Conservation (phyloP, 2,113 vertebrate species). For the Fregata magnificens region DNA sequence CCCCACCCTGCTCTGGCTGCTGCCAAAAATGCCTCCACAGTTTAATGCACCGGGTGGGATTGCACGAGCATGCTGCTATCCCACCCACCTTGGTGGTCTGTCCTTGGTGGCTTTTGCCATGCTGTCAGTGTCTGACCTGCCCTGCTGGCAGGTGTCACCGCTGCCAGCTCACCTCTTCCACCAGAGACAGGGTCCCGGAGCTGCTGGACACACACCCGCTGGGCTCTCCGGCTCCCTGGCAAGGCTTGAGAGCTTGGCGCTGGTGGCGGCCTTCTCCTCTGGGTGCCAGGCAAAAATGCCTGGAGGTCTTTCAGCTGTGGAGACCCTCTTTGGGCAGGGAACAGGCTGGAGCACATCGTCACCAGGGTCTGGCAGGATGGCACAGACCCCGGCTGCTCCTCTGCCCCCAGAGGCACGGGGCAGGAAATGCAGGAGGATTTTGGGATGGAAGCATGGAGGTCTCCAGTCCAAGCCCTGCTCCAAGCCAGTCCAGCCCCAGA, state of each 20-base stretch:
- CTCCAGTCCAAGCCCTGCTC: neutral
- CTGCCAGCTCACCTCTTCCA: neutral
- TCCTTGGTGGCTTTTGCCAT: neutral
- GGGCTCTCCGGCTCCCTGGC: neutral
- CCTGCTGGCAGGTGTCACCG: rapidly evolving
- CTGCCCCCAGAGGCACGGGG: neutral
- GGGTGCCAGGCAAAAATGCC: neutral
- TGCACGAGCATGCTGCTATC: neutral
- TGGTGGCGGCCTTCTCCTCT: neutral
- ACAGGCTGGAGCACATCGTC: neutral
- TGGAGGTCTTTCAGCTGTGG: neutral
- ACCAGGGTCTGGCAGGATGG: neutral
- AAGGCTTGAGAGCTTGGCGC: neutral
- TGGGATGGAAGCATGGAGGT: neutral
- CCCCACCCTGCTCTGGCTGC: neutral
- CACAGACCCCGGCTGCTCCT: neutral
- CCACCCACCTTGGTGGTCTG: too few relatives aligned
- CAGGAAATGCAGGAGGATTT: neutral
- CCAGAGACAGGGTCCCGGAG: neutral
- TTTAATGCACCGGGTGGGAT: neutral
- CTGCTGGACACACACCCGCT: neutral
- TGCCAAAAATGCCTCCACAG: neutral
- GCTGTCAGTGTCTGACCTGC: neutral
- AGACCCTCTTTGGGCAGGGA: neutral
- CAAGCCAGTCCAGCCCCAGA: neutral